These are phyloP conservation scores for Allolobophora icterica DNA, from an alignment of 2,888 invertebrate genomes.

Conservation along the genomic window DNA sequence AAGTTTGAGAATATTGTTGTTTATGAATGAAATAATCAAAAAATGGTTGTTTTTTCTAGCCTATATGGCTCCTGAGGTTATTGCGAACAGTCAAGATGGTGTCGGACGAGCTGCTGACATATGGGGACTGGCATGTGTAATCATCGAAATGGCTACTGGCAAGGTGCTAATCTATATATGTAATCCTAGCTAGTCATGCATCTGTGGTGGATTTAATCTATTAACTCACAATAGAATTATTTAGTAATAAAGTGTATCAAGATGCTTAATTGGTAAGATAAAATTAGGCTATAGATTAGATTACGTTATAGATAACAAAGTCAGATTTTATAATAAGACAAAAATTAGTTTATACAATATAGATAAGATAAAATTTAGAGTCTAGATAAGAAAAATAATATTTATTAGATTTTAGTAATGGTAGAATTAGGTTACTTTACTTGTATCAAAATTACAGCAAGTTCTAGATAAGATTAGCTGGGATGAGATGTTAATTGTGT, in stretches of 20 bases:
- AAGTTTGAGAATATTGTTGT: background rate
- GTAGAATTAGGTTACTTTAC: background rate
- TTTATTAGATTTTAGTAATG: no score
- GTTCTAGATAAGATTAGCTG: background rate
- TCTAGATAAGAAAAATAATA: background rate
- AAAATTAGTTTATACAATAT: background rate
- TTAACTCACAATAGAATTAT: background rate
- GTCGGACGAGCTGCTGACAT: conserved; percentile 93
- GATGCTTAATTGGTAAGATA: background rate
- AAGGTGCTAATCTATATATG: conserved; percentile 71
- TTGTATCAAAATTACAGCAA: background rate
- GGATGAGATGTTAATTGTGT: background rate
- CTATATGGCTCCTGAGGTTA: conserved; percentile 96
- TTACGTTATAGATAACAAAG: background rate
- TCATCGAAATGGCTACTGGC: conserved; percentile 92
- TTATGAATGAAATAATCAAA: no score
- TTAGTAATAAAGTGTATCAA: no score
- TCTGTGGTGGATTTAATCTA: background rate
- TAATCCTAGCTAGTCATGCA: background rate
- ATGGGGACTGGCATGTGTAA: conserved; percentile 94
- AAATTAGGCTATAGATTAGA: no score
- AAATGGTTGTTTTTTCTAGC: conserved; percentile 70
- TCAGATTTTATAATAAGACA: background rate
- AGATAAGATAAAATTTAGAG: background rate
- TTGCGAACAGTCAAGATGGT: conserved; percentile 70